Base-by-base conservation (phyloP, 2,113 vertebrate species). In the Paradisaea rubra region DNA sequence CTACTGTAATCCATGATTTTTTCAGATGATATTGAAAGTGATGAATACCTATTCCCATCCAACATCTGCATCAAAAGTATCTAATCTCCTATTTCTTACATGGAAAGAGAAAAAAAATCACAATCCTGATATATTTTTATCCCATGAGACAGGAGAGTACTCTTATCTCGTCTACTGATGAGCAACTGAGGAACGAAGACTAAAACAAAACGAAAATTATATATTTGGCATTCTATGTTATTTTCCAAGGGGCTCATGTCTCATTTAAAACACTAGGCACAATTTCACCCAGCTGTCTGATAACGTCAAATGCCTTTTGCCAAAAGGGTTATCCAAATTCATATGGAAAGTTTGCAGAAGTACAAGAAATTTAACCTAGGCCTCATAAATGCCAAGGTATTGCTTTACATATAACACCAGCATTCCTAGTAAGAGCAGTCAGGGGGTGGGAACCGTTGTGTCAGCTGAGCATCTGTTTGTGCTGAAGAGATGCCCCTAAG, bases 41-140 rank as follows among this genome's bases (percentile, higher is more conserved):
- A 54, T 0, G 0, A 5, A 5, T 28, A 59, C 3, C 4, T 74
- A 23, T 74, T 35, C 50, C 22, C 8, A 50, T 24, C 39, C 50
- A 57, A 73, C 6, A 71, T 24, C 18, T 25, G 5, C 18, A 41
- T 23, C 20, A 73, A 86, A 73, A 21, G 4, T 45, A 83, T 42
- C 23, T 18, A 70, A 11, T 61, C 9, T 39, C 7, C 1, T 54
- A 15, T 81, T 84, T 91, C 15, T 83, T 53, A 59, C 23, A 45
- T 13, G 7, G 8, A 33, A 61, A 13, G 8, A 70, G 23, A 92
- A 74, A 53, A 27, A 27, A 35, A 30, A 11, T 37, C 19, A 44
- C 16, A 59, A 12, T 80, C 6, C 20, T 77, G 18, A 19, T 35
- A 17, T 27, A n/a, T 64, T 89, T 92, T 78, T 88, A 60, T 72